Evolutionary conservation across 2,797 vertebrate species (phyloP).

Genomic region (Chaetodon trifasciatus): DNA sequence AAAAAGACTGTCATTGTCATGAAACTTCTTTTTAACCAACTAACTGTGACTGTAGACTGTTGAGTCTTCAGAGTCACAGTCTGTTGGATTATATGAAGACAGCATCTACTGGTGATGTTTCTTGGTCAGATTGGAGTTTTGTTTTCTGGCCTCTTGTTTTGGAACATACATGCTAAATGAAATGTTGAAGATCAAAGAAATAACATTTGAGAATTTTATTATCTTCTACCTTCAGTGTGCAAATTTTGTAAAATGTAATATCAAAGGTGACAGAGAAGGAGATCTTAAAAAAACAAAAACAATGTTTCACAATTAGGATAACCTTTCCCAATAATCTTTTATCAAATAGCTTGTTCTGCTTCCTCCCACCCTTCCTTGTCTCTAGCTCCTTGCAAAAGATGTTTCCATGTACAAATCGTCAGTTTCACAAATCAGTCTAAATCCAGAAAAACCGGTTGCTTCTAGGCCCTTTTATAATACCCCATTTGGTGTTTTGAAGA

Average conservation of each 20-base stretch:
- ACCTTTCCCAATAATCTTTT: constrained; percentile 30
- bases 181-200: constrained; percentile 16
- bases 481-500: constrained; percentile 76
- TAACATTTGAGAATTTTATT: neutral
- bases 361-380: constrained; percentile 25
- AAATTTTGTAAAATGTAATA: neutral
- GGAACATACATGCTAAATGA: constrained; percentile 9
- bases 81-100: neutral
- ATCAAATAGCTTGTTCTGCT: constrained; percentile 43
- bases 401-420: constrained; percentile 69
- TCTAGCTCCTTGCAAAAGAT: constrained; percentile 56
- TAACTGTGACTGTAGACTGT: neutral
- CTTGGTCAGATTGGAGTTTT: neutral
- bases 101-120: neutral
- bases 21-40: too few species aligned
- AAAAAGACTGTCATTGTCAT: neutral
- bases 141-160: constrained; percentile 9
- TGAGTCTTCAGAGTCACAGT: neutral
- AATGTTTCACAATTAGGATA: constrained; percentile 23
- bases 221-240: neutral
- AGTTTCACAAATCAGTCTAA: constrained; percentile 72
- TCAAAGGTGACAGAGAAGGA: constrained; percentile 5
- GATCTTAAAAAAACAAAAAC: neutral
- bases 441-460: constrained; percentile 59
- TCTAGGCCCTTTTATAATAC: constrained; percentile 66